phyloP scores from a whole-genome alignment of 2,888 invertebrate species.

The Eupithecia inturbata region DNA sequence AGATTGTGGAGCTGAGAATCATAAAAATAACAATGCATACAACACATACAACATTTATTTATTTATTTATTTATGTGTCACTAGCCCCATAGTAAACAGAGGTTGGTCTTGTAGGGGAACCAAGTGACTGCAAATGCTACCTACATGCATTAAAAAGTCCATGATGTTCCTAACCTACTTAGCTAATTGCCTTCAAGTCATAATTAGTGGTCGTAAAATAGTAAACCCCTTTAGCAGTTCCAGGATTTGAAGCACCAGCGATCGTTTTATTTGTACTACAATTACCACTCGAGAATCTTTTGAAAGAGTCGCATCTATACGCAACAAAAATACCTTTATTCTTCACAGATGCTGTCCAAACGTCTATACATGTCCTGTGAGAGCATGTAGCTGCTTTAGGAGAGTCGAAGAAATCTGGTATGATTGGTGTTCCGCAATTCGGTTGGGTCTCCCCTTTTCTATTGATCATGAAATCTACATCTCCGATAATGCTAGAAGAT shows the following conservation, averaged over 20 bases:
- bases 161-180: background rate
- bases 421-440: constrained; percentile 67
- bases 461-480: constrained; percentile 77
- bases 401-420: constrained; percentile 62
- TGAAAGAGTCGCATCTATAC: constrained; percentile 54
- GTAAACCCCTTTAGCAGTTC: constrained; percentile 60
- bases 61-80: too few species aligned
- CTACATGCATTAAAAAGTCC: background rate
- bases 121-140: background rate
- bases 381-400: constrained; percentile 64
- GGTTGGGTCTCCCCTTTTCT: constrained; percentile 81
- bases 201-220: constrained; percentile 58
- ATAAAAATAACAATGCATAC: background rate
- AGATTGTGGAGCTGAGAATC: background rate
- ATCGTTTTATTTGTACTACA: constrained; percentile 55
- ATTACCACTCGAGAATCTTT: constrained; percentile 46
- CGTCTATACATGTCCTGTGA: constrained; percentile 61
- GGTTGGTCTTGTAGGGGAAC: background rate
- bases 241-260: constrained; percentile 65
- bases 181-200: constrained; percentile 32
- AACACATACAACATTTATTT: too few species aligned
- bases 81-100: background rate
- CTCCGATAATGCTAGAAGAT: constrained; percentile 66
- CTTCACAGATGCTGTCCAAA: constrained; percentile 60
- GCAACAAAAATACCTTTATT: constrained; percentile 58